Base-by-base conservation (phyloP, 2,888 invertebrate genomes). In the Troilus luridus region DNA sequence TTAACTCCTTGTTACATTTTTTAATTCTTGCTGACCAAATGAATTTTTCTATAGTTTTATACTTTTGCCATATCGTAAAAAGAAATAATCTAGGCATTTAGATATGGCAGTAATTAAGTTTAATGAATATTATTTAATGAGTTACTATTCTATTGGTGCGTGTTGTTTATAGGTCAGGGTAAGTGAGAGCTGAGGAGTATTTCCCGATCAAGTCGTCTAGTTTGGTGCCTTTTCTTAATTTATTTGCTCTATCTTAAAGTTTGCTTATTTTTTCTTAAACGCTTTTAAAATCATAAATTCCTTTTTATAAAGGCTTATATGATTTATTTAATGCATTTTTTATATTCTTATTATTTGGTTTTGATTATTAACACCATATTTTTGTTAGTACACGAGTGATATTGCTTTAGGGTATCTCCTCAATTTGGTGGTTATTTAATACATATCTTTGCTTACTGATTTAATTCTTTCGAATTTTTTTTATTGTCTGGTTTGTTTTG, bases 151-250 rank as follows among this genome's bases (percentile, higher is more conserved):
- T 90, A 90, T 85, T 90, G 59, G 91, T 91, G 54, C 89, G 60
- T 91, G 60, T 90, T 92, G 91, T 92, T 92, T 92, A 59, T 93
- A 93, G 93, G 93, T 93, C 91, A 93, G 93, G 93, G 93, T 93
- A 93, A 93, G 93, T 93, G 92, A 54, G 88, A 58, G 81, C 77
- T 41, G 89, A 67, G 91, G 27, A 41, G 88, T 90, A 58, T 90
- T 90, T 58, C 90, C 72, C 56, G 67, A 88, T 67, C 88, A 91
- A 91, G 88, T 58, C 91, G 88, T 90, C 91, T 88, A 89, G 88
- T 88, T 91, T 91, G 92, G 92, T 91, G 91, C 91, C 90, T 77
- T 90, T 85, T 91, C 62, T 91, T 88, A 88, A 88, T 91, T 90
- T 88, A 62, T 91, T 91, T 77, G 88, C 64, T 77, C 90, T 91